Percentiles rank a stretch among this genome's conserved stretches.
phyloP scores from a whole-genome alignment of 2,797 vertebrate species.

The Clarias fuscus region DNA sequence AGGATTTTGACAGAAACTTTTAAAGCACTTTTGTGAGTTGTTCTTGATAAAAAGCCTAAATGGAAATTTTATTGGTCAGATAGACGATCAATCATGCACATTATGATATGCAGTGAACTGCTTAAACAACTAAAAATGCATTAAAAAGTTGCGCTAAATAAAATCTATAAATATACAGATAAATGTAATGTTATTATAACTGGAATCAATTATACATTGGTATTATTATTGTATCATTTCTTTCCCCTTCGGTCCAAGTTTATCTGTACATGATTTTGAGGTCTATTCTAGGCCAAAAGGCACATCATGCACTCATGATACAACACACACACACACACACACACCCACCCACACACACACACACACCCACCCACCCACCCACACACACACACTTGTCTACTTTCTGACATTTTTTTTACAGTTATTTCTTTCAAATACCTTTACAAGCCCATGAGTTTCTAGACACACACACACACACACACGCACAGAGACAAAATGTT shows the following conservation, averaged over 20 bases:
- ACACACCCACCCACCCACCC: background rate
- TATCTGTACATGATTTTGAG: background rate
- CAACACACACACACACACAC: background rate
- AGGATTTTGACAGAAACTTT: no score
- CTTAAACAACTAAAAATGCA: no score
- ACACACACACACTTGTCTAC: background rate
- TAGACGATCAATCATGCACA: no score
- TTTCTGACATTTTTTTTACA: background rate
- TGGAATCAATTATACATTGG: no score
- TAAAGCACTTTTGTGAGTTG: no score
- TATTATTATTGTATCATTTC: background rate
- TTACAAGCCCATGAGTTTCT: background rate
- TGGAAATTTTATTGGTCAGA: no score
- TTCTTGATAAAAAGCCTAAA: no score
- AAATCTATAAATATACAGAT: no score
- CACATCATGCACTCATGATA: background rate
- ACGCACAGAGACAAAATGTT: background rate
- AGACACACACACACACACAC: background rate
- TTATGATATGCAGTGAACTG: no score
- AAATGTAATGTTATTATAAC: no score
- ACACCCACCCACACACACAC: background rate
- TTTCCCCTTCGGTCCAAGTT: background rate
- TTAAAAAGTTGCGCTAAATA: no score
- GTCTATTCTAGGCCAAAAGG: background rate
- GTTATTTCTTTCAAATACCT: background rate